These are phyloP conservation scores for Chlorocebus sabaeus DNA, from an alignment of 2,113 vertebrate genomes.

Conservation along the genomic window DNA sequence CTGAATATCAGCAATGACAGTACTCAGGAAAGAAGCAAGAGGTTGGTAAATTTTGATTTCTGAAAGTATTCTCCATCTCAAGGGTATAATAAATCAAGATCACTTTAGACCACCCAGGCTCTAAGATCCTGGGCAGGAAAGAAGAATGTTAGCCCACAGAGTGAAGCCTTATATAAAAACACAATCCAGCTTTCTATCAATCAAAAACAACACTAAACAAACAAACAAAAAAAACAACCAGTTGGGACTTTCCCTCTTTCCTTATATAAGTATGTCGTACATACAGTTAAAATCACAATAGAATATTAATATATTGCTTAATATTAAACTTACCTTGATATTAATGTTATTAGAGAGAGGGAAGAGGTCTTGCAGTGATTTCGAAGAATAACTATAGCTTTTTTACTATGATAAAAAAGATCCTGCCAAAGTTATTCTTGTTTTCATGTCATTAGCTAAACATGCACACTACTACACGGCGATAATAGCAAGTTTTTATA, in stretches of 20 bases:
- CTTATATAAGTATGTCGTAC: not conserved
- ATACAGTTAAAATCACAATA: not conserved
- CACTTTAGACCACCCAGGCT: not conserved
- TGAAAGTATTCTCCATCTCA: not conserved
- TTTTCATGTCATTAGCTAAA: not conserved
- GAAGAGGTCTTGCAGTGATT: not conserved
- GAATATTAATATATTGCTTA: conserved; percentile 12
- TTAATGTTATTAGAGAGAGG: not conserved
- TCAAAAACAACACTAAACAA: not conserved
- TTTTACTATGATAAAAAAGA: not conserved
- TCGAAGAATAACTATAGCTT: not conserved
- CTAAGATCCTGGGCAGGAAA: not conserved
- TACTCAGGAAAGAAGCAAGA: not conserved
- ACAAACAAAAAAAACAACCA: not conserved
- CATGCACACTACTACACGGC: not conserved
- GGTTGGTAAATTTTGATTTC: not conserved
- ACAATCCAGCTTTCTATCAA: not conserved
- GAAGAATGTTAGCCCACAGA: not conserved
- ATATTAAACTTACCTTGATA: conserved; percentile 6
- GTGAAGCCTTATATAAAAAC: not conserved
- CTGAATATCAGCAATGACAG: not conserved
- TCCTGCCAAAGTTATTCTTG: not conserved
- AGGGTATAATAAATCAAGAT: not conserved
- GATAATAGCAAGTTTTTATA: not conserved
- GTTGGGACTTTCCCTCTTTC: not conserved